Base-by-base conservation (phyloP, 2,888 invertebrate species). In the Dryadula phaetusa region DNA sequence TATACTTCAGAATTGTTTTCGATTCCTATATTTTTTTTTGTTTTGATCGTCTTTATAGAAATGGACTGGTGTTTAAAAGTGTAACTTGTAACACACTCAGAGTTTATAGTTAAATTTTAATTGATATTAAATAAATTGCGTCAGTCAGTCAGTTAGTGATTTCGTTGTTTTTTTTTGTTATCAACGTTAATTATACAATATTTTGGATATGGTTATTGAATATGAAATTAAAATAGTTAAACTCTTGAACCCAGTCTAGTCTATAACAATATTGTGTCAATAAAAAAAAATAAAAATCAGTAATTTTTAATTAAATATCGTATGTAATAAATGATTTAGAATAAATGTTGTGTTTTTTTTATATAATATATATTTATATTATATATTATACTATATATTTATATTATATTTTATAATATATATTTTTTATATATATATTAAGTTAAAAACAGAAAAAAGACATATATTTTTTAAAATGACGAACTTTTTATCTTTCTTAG, bases 211-310 rank as follows among this genome's bases (percentile, higher is more conserved):
- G 28, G 28, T 28, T 28, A 4, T 28, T 49, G 6, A 25, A 28
- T 28, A 0, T 16, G 44, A 32, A 6, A 14, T 28, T 20, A 3
- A 18, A 0, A 8, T 28, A 69, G 87, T 90, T 89, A 87, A 81
- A 85, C 83, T 88, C 90, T 88, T 88, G 86, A 88, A 80, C 86
- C 82, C 81, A 79, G 77, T 78, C 85, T 79, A 71, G 53, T 60
- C 44, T 64, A 37, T 60, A 49, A 52, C 12, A 47, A 32, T 53
- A 53, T 25, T 53, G 58, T 47, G 32, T 52, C 20, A 42, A 25
- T 22, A 40, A n/a, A 22, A 32, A 40, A 46, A 53, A n/a, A 22
- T 49, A 22, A 34, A 53, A 52, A 16, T 22, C 42, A 61, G 37
- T 25, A 12, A 5, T 49, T 44, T 22, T 60, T n/a, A 6, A 12